Evolutionary conservation across 2,113 vertebrate genomes (phyloP).

Genomic region (Azemiops feae): DNA sequence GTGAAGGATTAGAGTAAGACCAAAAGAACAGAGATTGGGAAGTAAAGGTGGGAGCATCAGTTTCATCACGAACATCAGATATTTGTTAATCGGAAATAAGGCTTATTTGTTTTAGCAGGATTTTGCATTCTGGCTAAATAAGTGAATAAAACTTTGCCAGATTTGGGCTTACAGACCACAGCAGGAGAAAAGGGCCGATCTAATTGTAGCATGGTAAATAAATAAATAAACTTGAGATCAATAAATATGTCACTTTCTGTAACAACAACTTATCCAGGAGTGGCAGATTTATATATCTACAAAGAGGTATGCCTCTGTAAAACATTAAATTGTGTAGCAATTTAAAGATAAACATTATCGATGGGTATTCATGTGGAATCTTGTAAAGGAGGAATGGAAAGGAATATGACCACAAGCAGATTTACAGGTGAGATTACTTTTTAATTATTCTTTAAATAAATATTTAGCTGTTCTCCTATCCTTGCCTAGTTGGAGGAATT

Average conservation of each 20-base stretch:
- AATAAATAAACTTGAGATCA: constrained; percentile 33
- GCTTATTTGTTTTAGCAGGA: background rate
- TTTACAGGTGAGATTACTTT: constrained; percentile 42
- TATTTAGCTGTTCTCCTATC: constrained; percentile 25
- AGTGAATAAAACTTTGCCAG: constrained; percentile 26
- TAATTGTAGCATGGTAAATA: constrained; percentile 42
- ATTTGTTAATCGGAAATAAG: constrained; percentile 22
- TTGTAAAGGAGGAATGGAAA: constrained; percentile 56
- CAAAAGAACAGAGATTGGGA: background rate
- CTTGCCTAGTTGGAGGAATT: background rate
- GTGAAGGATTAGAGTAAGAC: background rate
- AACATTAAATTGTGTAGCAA: constrained; percentile 47
- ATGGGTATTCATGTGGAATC: constrained; percentile 60
- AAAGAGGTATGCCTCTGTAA: background rate
- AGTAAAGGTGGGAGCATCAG: background rate
- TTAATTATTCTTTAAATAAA: constrained; percentile 36
- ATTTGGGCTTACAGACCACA: constrained; percentile 34
- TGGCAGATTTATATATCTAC: constrained; percentile 48
- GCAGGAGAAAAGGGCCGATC: constrained; percentile 28
- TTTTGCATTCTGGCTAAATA: constrained; percentile 27
- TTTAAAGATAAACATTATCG: constrained; percentile 63
- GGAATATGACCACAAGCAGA: constrained; percentile 30
- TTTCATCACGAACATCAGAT: constrained; percentile 13
- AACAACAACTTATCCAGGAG: constrained; percentile 48
- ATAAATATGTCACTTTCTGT: constrained; percentile 51